These are phyloP conservation scores for Pterois miles DNA, from an alignment of 2,797 vertebrate species.

Conservation along the genomic window DNA sequence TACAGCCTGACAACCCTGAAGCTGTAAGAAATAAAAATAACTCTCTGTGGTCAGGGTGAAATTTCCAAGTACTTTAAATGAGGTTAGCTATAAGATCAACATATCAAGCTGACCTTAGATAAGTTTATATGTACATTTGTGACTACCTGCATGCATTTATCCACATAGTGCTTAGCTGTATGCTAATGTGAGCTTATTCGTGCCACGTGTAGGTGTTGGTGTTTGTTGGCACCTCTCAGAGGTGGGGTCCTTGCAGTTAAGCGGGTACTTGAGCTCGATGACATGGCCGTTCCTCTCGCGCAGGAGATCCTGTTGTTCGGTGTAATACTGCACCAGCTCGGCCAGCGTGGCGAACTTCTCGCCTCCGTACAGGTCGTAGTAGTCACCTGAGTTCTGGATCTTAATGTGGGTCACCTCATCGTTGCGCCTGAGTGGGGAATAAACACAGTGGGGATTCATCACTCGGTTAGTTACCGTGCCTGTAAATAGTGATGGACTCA, in stretches of 20 bases:
- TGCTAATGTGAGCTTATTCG: slow-evolving; percentile 6
- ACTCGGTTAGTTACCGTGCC: neutral
- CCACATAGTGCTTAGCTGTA: neutral
- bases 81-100: neutral
- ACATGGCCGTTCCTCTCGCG: slow-evolving; percentile 89
- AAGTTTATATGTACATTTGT: neutral
- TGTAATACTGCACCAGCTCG: slow-evolving; percentile 92
- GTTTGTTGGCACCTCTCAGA: slow-evolving; percentile 83
- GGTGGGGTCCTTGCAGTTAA: slow-evolving; percentile 93
- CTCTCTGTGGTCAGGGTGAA: neutral
- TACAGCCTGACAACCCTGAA: slow-evolving; percentile 1
- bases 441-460: slow-evolving; percentile 16
- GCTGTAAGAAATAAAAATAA: slow-evolving; percentile 24
- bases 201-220: slow-evolving; percentile 11
- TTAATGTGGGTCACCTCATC: slow-evolving; percentile 94
- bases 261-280: slow-evolving; percentile 91
- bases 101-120: neutral
- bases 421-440: slow-evolving; percentile 75
- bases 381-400: slow-evolving; percentile 92
- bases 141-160: neutral
- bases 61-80: neutral
- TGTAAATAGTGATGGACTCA: slow-evolving; percentile 8
- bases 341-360: slow-evolving; percentile 92
- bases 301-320: slow-evolving; percentile 89
- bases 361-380: slow-evolving; percentile 91